Evolutionary conservation across 2,888 invertebrate species (phyloP), one percentile per base, ranked within the genome.

Genomic region (Macroteleia sp.): DNA sequence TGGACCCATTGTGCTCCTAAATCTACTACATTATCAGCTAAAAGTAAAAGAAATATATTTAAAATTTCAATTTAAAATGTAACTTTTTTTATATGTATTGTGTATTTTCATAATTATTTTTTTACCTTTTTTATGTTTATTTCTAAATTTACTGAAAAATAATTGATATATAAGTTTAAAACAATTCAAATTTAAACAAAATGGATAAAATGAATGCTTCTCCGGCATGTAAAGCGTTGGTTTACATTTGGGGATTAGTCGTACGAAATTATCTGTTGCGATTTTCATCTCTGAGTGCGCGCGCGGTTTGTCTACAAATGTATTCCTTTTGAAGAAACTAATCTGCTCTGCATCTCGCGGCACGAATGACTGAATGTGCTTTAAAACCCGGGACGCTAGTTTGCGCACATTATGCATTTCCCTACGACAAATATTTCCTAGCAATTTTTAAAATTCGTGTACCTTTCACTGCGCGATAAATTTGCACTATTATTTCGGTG

Each of bases 1-100:
- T 96, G 95, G 64, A 95, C 95, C 96, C 96, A 96, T 81, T 96
- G 96, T 44, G 95, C 96, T 0, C 96, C 96, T 52, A 96, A 85
- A 87, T 96, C 96, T 3, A 96, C 91, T 3, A 93, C 90, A 77
- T 92, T 93, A 0, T 93, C 93, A 0, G 92, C 91, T 91, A 69
- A 39, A 73, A 66, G n/a, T 1, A n/a, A 39, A 9, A 41, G n/a
- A 52, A 56, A 22, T 12, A 22, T 44, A 19, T 19, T 19, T 19
- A 19, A n/a, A n/a, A n/a, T n/a, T n/a, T n/a, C n/a, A n/a, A n/a
- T n/a, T n/a, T n/a, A n/a, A n/a, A n/a, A n/a, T n/a, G n/a, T n/a
- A n/a, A n/a, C n/a, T n/a, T n/a, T n/a, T n/a, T n/a, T n/a, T n/a
- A n/a, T n/a, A n/a, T n/a, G n/a, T n/a, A n/a, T n/a, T n/a, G n/a